Percentiles rank a stretch among this genome's conserved stretches.
These are phyloP conservation scores for Oxystoma pomonae DNA, from an alignment of 2,888 invertebrate species.

Conservation along the genomic window DNA sequence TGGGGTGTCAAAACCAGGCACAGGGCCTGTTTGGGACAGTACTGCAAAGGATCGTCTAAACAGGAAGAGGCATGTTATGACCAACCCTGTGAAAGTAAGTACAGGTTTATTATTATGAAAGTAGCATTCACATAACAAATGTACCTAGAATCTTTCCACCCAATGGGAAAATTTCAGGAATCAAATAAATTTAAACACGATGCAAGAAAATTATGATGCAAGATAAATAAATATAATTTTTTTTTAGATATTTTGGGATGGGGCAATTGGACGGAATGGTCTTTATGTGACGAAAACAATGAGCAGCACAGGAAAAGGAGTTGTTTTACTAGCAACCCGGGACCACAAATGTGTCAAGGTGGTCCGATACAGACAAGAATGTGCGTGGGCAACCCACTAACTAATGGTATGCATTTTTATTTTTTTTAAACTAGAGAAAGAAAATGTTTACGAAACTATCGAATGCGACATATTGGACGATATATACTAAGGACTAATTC, in stretches of 20 bases:
- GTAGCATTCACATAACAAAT: too few species aligned
- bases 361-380: constrained; percentile 63
- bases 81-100: constrained; percentile 62
- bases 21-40: constrained; percentile 59
- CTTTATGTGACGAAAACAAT: constrained; percentile 59
- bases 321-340: constrained; percentile 55
- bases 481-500: too few species aligned
- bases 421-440: too few species aligned
- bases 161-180: too few species aligned
- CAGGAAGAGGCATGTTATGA: constrained; percentile 68
- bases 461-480: too few species aligned
- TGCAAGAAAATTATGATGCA: too few species aligned
- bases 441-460: too few species aligned
- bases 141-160: too few species aligned
- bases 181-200: too few species aligned
- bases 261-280: constrained; percentile 74
- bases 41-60: constrained; percentile 50
- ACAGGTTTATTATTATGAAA: too few species aligned
- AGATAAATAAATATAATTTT: too few species aligned
- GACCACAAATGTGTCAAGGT: constrained; percentile 64
- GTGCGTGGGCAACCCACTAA: constrained; percentile 47
- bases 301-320: constrained; percentile 66
- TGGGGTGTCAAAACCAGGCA: constrained; percentile 64
- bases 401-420: constrained; percentile 26
- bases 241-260: constrained; percentile 62